A percentile compares a stretch with the other conserved stretches of the same genome.
These are phyloP conservation scores for Hippocampus zosterae DNA, from an alignment of 2,113 vertebrate genomes.

Conservation along the genomic window DNA sequence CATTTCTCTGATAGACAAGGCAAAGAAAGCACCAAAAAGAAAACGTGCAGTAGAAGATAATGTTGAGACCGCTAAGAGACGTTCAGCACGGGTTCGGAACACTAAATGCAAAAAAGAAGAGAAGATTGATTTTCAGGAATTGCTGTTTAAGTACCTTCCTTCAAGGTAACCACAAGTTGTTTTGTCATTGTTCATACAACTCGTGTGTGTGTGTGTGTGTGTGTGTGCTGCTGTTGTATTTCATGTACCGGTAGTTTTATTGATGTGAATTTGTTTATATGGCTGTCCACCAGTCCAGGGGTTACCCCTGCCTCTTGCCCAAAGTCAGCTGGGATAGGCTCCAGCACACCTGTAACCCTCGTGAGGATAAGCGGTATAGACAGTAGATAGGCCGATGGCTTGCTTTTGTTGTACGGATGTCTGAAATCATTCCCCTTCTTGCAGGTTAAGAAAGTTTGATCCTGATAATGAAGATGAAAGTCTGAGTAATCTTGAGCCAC, in stretches of 20 bases:
- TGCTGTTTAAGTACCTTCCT: constrained; percentile 92
- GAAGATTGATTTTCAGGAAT: constrained; percentile 95
- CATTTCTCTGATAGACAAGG: constrained; percentile 78
- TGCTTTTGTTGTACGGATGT: neutral
- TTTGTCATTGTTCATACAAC: neutral
- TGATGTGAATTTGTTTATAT: neutral
- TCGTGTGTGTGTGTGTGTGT: neutral
- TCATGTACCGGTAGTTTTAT: neutral
- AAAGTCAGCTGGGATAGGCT: too few relatives aligned
- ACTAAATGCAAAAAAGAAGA: constrained; percentile 98
- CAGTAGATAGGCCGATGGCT: neutral
- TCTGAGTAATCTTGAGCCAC: constrained; percentile 82
- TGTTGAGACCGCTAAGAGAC: constrained; percentile 90
- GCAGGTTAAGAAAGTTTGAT: constrained; percentile 87
- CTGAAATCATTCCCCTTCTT: neutral
- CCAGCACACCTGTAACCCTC: neutral
- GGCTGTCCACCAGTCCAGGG: too few relatives aligned
- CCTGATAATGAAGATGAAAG: constrained; percentile 90
- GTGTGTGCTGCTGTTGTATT: neutral
- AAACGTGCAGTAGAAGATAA: constrained; percentile 84
- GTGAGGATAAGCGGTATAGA: neutral
- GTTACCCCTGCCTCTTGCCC: too few relatives aligned
- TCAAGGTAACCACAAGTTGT: constrained; percentile 70
- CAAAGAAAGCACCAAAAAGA: constrained; percentile 88
- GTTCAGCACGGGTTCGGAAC: constrained; percentile 93